phyloP scores from a whole-genome alignment of 2,797 vertebrate genomes.

The Sarcoramphus papa region DNA sequence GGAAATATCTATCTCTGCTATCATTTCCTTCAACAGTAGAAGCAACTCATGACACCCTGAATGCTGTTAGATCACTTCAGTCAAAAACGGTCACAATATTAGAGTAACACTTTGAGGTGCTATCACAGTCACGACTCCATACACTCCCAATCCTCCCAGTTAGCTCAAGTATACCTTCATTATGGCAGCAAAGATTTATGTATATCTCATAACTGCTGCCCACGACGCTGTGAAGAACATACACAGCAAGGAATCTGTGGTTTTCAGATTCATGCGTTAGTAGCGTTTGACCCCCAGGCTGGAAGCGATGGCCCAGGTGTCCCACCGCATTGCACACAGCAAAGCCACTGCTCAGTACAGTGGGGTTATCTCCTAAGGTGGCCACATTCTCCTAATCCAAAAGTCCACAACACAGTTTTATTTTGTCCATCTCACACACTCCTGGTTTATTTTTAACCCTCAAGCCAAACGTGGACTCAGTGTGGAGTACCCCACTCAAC shows the following conservation, averaged over 20 bases:
- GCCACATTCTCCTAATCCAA: not conserved
- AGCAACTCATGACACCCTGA: not conserved
- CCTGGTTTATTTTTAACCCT: not conserved
- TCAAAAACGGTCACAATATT: not conserved
- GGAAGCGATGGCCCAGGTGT: not conserved
- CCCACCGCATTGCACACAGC: rapidly evolving
- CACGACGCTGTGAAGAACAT: not conserved
- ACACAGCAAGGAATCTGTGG: not conserved
- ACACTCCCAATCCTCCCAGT: not conserved
- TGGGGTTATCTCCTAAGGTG: not conserved
- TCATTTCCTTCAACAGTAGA: not conserved
- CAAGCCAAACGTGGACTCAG: not conserved
- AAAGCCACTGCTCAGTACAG: not conserved
- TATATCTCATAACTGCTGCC: not conserved
- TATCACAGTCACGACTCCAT: not conserved
- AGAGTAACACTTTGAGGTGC: not conserved
- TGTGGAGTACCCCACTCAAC: not conserved
- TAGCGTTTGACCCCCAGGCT: not conserved
- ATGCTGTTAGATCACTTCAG: not conserved
- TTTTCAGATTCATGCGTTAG: not conserved
- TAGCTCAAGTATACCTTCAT: not conserved
- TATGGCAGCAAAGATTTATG: not conserved
- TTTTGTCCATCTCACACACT: not conserved
- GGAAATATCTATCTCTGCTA: not conserved
- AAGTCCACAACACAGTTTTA: not conserved